These are phyloP conservation scores for Pollenia angustigena DNA, from an alignment of 2,888 invertebrate genomes.

Conservation along the genomic window DNA sequence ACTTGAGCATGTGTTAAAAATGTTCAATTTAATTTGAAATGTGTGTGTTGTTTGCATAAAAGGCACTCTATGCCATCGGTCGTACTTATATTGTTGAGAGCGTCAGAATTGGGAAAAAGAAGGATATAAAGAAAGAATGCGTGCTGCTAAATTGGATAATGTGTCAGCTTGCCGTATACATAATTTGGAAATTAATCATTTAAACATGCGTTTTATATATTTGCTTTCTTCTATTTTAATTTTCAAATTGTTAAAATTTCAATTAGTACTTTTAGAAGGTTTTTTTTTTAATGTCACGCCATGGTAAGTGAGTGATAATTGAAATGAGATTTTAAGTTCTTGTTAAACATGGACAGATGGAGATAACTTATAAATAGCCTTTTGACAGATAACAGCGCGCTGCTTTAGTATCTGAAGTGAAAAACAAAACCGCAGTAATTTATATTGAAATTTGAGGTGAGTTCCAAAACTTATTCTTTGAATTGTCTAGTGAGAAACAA, in stretches of 20 bases:
- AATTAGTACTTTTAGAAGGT: slow-evolving; percentile 38
- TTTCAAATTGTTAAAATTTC: slow-evolving; percentile 44
- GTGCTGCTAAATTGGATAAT: slow-evolving; percentile 22
- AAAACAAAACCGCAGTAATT: too few species aligned
- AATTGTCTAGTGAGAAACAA: too few species aligned
- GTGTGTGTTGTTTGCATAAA: slow-evolving; percentile 51
- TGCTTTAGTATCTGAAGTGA: too few species aligned
- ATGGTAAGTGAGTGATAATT: slow-evolving; percentile 41
- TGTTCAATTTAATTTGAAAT: slow-evolving; percentile 59
- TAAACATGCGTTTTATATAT: slow-evolving; percentile 40
- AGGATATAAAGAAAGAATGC: background rate
- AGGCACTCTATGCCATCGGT: slow-evolving; percentile 27
- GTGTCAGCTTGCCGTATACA: slow-evolving; percentile 42
- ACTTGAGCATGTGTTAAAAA: slow-evolving; percentile 71
- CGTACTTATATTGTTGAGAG: slow-evolving; percentile 41
- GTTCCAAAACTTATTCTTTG: too few species aligned
- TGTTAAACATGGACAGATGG: background rate
- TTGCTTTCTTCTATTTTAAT: slow-evolving; percentile 2
- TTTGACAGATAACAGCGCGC: too few species aligned
- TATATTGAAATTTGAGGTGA: too few species aligned
- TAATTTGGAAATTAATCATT: slow-evolving; percentile 52
- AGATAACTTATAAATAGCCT: background rate
- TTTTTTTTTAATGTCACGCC: slow-evolving; percentile 18
- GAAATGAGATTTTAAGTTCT: slow-evolving; percentile 13
- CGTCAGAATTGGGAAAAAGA: background rate